Base-by-base conservation (phyloP, 2,888 invertebrate genomes). In the Aphidius colemani region DNA sequence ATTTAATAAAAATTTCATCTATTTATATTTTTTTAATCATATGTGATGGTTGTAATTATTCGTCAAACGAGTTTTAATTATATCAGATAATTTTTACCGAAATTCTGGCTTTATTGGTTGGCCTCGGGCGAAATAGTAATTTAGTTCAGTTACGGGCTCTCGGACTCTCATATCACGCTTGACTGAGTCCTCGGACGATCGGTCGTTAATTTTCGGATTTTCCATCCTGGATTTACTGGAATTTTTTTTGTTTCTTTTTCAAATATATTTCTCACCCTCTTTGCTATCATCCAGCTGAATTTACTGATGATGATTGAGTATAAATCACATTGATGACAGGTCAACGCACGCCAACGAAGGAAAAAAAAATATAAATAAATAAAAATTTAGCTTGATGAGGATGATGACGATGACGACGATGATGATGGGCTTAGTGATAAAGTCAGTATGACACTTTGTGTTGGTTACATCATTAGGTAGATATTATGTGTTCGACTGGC, bases 281-380 rank as follows among this genome's bases (percentile, higher is more conserved):
- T 53, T 4, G 7, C 11, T 7, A 41, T 43, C 7, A 40, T 13
- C 53, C 5, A 53, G 11, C 57, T 72, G 70, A 74, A 74, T 74
- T 72, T 69, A 69, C 71, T 68, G 65, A 72, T 30, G 30, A 30
- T 74, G 74, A 74, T 74, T 74, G 74, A 71, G 72, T 70, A 74
- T 74, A 74, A 74, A 74, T 74, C 72, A 72, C 66, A 57, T 43
- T 18, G 11, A 48, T 53, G 56, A 53, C 67, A 68, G 59, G 63
- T 62, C 63, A 66, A 64, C 61, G 59, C 65, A 50, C 59, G 51
- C 49, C 51, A 50, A 40, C 49, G 41, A 53, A 60, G 68, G 61
- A 7, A 51, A 11, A 18, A 51, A 7, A 18, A 18, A 18, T 18
- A 18, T 18, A 18, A 18, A 30, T 51, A n/a, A 51, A 18, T 39